These are phyloP conservation scores for Tetheella fluctuosa DNA, from an alignment of 2,888 invertebrate species.

Conservation along the genomic window DNA sequence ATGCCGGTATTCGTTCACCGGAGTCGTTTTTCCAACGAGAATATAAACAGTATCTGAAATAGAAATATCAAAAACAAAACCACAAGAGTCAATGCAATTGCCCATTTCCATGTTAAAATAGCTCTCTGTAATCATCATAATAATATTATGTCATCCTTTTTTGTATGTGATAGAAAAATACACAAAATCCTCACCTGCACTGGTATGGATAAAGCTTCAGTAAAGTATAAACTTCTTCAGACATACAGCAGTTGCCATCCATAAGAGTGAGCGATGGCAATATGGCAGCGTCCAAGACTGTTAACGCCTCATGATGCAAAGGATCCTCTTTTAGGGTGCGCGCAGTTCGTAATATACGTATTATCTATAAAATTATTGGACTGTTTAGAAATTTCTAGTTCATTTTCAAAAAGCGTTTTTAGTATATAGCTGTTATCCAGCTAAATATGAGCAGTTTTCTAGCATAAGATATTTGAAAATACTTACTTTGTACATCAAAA, in stretches of 20 bases:
- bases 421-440: no score
- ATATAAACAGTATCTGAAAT: constrained; percentile 91
- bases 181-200: constrained; percentile 81
- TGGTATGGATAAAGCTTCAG: constrained; percentile 94
- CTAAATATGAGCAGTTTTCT: no score
- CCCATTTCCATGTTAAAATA: background rate
- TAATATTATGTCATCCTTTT: background rate
- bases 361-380: constrained; percentile 58
- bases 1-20: constrained; percentile 89
- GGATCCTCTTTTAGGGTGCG: constrained; percentile 74
- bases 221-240: constrained; percentile 97
- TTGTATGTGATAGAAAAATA: no score
- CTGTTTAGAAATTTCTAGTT: background rate
- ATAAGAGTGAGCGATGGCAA: constrained; percentile 95
- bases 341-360: constrained; percentile 73
- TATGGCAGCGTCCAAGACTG: constrained; percentile 93
- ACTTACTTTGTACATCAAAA: constrained; percentile 92
- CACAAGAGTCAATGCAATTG: background rate
- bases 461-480: constrained; percentile 32
- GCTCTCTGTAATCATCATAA: no score
- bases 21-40: constrained; percentile 97
- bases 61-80: constrained; percentile 11
- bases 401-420: no score
- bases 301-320: constrained; percentile 92
- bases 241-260: constrained; percentile 97